phyloP scores from a whole-genome alignment of 23 tunicate genomes.

The Pegea sp. region DNA sequence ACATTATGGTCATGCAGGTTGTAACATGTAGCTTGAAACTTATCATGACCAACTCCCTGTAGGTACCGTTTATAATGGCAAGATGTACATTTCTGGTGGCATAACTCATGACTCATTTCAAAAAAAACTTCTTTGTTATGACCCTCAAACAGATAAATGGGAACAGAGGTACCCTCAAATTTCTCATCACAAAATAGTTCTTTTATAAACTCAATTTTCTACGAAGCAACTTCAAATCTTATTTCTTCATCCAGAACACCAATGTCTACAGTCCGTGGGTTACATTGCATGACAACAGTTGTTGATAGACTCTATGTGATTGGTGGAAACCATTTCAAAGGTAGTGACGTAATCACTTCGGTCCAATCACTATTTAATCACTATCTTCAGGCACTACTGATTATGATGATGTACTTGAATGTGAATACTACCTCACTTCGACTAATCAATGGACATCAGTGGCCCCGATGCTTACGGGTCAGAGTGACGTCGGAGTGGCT shows the following conservation, averaged over 20 bases:
- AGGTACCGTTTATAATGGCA: conserved; percentile 96
- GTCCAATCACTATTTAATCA: too few species aligned
- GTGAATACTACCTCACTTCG: conserved; percentile 71
- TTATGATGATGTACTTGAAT: conserved; percentile 91
- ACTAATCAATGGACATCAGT: conserved; percentile 88
- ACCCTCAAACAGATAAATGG: conserved; percentile 68
- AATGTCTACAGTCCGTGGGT: conserved; percentile 86
- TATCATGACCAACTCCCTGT: background rate
- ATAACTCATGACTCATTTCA: conserved; percentile 99
- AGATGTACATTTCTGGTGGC: conserved; percentile 98
- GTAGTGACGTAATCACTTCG: too few species aligned
- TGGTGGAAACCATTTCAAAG: conserved; percentile 97
- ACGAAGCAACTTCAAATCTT: too few species aligned
- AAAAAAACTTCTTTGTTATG: conserved; percentile 84
- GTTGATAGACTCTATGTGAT: conserved; percentile 67
- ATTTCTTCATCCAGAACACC: too few species aligned
- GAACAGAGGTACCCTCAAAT: conserved; percentile 76
- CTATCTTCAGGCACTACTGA: conserved; percentile 67
- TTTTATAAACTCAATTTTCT: too few species aligned
- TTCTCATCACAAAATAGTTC: too few species aligned
- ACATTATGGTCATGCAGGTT: conserved; percentile 93
- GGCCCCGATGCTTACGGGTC: conserved; percentile 95
- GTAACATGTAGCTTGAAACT: background rate
- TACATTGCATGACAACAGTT: conserved; percentile 96
- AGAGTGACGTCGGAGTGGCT: conserved; percentile 95